Percentiles rank a stretch among this genome's conserved stretches.
phyloP scores from a whole-genome alignment of 1,140 invertebrate species.

The Neodiprion virginianus region DNA sequence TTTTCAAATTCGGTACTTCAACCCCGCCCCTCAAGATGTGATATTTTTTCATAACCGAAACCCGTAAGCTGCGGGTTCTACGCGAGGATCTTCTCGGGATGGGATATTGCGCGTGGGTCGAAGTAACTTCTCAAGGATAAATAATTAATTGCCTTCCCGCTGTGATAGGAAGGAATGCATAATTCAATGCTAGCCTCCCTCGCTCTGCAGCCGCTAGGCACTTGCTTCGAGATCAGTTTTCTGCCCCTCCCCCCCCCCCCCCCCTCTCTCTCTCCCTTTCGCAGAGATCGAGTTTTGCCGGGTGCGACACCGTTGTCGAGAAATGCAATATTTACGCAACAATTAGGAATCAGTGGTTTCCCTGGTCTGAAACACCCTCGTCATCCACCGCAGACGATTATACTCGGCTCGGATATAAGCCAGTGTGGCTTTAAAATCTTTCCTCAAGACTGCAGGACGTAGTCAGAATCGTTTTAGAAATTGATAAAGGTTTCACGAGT shows the following conservation, averaged over 20 bases:
- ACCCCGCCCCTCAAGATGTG: too few relatives aligned
- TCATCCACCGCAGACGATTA: not conserved
- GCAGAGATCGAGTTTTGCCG: not conserved
- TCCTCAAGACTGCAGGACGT: too few relatives aligned
- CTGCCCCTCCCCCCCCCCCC: not conserved
- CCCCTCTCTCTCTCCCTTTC: not conserved
- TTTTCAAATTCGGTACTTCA: too few relatives aligned
- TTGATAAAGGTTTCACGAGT: too few relatives aligned
- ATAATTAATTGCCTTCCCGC: not conserved
- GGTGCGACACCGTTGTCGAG: not conserved
- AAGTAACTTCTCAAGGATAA: slow-evolving; percentile 6
- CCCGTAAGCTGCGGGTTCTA: too few relatives aligned
- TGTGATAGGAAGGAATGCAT: slow-evolving; percentile 3
- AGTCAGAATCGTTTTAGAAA: too few relatives aligned
- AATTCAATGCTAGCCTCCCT: slow-evolving; percentile 1
- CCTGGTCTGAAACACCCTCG: not conserved
- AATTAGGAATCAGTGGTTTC: not conserved
- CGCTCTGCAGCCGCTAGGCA: not conserved
- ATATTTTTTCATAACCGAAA: too few relatives aligned
- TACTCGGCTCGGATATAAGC: not conserved
- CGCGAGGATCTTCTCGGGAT: not conserved
- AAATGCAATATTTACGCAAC: slow-evolving; percentile 7
- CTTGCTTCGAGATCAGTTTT: not conserved
- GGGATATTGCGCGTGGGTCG: not conserved
- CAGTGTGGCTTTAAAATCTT: not conserved